A percentile compares a stretch with the other conserved stretches of the same genome.
phyloP scores from a whole-genome alignment of 2,113 vertebrate genomes.

The Dolichallabes microphthalmus region DNA sequence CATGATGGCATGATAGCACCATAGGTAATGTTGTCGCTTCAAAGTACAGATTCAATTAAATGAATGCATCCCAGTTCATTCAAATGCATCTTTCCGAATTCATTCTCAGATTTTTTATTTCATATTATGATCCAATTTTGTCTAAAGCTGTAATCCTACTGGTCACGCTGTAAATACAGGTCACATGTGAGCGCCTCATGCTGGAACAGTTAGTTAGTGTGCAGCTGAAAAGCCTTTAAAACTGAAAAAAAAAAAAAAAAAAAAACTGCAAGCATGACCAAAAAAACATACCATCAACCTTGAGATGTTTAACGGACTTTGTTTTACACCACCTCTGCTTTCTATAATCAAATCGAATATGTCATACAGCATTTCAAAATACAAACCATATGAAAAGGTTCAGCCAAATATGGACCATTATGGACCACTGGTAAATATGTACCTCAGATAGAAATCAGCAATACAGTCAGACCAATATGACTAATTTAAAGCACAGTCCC shows the following conservation, averaged over 20 bases:
- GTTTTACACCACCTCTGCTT: constrained; percentile 5
- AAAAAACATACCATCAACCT: background rate
- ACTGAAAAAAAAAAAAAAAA: background rate
- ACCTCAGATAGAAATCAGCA: background rate
- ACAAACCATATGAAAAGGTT: background rate
- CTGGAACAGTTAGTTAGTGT: background rate
- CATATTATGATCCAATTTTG: background rate
- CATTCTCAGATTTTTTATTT: background rate
- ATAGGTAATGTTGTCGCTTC: background rate
- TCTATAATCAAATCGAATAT: background rate
- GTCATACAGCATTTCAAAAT: constrained; percentile 3
- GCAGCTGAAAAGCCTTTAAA: constrained; percentile 3
- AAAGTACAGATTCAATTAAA: background rate
- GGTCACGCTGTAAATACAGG: background rate
- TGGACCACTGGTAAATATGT: too few relatives aligned
- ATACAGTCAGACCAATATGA: background rate
- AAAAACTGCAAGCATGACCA: too few relatives aligned
- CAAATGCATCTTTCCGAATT: background rate
- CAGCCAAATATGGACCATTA: background rate
- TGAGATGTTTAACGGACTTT: background rate
- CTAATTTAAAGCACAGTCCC: background rate
- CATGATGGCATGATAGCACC: background rate
- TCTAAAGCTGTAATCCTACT: background rate
- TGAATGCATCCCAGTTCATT: background rate
- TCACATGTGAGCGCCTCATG: background rate